Evolutionary conservation across 2,797 vertebrate species (phyloP).

Genomic region (Eulemur albifrons): DNA sequence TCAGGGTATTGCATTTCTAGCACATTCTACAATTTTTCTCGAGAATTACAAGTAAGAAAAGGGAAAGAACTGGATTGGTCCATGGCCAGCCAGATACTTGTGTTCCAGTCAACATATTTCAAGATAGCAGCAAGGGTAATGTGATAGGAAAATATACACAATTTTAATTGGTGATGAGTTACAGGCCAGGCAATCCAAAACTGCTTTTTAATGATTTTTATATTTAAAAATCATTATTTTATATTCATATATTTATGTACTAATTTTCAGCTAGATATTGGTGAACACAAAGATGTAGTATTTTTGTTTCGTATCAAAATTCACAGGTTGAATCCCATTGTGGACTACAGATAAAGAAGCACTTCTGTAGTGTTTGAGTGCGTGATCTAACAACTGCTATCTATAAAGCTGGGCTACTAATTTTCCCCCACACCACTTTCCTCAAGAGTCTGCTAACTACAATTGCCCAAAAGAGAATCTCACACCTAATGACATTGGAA

Average conservation of each 20-base stretch:
- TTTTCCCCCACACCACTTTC: fast-evolving
- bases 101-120: not conserved
- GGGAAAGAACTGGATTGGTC: not conserved
- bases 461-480: not conserved
- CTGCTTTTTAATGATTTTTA: not conserved
- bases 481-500: not conserved
- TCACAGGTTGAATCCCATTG: not conserved
- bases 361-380: not conserved
- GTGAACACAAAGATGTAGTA: not conserved
- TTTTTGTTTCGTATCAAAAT: not conserved
- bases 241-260: not conserved
- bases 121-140: not conserved
- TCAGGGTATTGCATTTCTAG: not conserved
- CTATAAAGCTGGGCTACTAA: not conserved
- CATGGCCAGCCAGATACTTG: not conserved
- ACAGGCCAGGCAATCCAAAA: not conserved
- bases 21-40: not conserved
- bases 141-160: not conserved
- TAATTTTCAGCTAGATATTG: not conserved
- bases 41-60: not conserved
- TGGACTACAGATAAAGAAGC: not conserved
- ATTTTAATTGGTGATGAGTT: not conserved
- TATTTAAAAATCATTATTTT: not conserved
- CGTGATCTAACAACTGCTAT: not conserved
- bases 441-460: not conserved